Evolutionary conservation across 2,797 vertebrate species (phyloP).

Genomic region (Rhadinocentrus ornatus): DNA sequence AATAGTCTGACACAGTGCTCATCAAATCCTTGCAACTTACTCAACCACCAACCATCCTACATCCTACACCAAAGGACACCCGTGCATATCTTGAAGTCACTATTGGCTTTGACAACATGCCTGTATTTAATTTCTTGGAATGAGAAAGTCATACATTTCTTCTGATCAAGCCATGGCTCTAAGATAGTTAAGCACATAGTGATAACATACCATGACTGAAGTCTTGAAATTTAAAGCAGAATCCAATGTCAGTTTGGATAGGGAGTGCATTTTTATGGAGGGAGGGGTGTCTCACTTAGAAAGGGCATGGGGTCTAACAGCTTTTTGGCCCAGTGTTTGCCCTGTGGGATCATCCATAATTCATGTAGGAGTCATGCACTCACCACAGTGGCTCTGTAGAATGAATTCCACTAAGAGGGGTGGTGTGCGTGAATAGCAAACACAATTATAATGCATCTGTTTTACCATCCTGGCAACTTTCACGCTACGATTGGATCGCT

Average conservation of each 20-base stretch:
- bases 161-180: conserved; percentile 7
- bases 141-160: background rate
- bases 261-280: conserved; percentile 57
- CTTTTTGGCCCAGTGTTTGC: conserved; percentile 59
- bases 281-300: conserved; percentile 53
- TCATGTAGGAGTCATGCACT: conserved; percentile 69
- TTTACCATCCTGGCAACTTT: conserved; percentile 1
- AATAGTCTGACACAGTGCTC: too few species aligned
- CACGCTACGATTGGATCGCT: background rate
- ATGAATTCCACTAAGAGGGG: conserved; percentile 46
- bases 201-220: background rate
- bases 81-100: background rate
- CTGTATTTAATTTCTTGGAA: background rate
- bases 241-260: conserved; percentile 38
- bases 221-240: conserved; percentile 39
- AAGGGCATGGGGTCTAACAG: conserved; percentile 45
- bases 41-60: background rate
- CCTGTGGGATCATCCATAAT: conserved; percentile 73
- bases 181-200: conserved; percentile 4
- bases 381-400: conserved; percentile 57
- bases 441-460: conserved; percentile 50
- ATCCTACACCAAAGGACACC: background rate
- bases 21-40: background rate
- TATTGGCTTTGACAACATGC: background rate
- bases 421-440: conserved; percentile 58